Evolutionary conservation across 2,113 vertebrate genomes (phyloP), one percentile per base, ranked within the genome.

Genomic region (Pygoscelis antarcticus): DNA sequence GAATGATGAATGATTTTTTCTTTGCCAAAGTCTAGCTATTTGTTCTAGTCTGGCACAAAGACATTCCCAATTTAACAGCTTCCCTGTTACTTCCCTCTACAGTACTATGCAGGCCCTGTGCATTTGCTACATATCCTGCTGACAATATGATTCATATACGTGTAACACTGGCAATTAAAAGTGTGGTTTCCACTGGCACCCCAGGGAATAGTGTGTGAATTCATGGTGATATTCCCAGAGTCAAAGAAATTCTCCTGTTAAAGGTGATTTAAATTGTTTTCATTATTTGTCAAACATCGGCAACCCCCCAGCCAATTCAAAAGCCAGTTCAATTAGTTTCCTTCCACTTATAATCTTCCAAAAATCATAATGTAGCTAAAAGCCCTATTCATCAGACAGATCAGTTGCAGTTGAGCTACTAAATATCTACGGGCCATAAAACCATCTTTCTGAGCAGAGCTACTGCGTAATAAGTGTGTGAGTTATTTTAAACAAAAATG

Each of bases 191-290:
- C 57, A 44, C 52, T 69, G 40, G 17, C 47, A 83, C 74, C 13
- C 46, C 61, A 71, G 87, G 87, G 93, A 96, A 90, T 68, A 85
- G 26, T 36, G 36, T 47, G 44, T 70, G 81, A 80, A 95, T 84
- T 83, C 88, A 71, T 72, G 38, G 62, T 80, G 80, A 71, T 87
- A 89, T 58, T 95, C 71, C 70, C 51, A 91, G 47, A 94, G 90
- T 69, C 86, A 95, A 98, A 93, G 64, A 90, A 95, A 87, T 78
- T 84, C 68, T 96, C 80, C 80, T 89, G 70, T 89, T 97, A 87
- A 96, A 96, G 89, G 79, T 92, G 77, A 91, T 96, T 97, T 96
- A 89, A 97, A 94, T 90, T 89, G 76, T 95, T 96, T 97, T 93
- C 88, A 80, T 93, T 97, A 66, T 81, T 71, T 95, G 54, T 96